Evolutionary conservation across 2,888 invertebrate genomes (phyloP).

Genomic region (Arge pagana): DNA sequence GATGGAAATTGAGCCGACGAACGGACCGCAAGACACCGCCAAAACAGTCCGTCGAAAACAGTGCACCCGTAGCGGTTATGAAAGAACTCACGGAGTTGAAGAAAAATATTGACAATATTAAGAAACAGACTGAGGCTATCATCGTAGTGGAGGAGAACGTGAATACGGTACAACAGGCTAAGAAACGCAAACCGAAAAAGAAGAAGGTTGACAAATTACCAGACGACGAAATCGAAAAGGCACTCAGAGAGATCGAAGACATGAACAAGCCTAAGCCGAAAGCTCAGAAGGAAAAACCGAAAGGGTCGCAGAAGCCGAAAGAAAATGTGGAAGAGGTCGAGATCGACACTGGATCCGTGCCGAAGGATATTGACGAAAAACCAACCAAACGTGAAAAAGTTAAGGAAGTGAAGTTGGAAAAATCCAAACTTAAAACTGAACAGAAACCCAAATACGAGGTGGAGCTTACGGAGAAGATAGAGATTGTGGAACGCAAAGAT

Average conservation of each 20-base stretch:
- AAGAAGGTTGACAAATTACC: conserved; percentile 41
- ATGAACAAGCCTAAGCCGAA: conserved; percentile 51
- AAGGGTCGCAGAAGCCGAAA: conserved; percentile 30
- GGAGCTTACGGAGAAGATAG: conserved; percentile 34
- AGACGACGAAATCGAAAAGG: conserved; percentile 59
- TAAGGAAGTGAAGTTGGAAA: conserved; percentile 56
- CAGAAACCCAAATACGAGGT: conserved; percentile 42
- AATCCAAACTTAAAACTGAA: conserved; percentile 25
- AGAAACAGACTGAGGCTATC: conserved; percentile 43
- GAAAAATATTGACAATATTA: conserved; percentile 40
- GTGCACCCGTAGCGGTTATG: conserved; percentile 21
- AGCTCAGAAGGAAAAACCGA: conserved; percentile 41
- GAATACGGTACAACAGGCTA: conserved; percentile 40
- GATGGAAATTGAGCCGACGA: conserved; percentile 18
- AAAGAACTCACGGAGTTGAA: conserved; percentile 38
- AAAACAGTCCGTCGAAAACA: conserved; percentile 32
- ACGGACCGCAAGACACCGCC: conserved; percentile 21
- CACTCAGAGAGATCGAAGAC: conserved; percentile 57
- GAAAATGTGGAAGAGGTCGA: conserved; percentile 22
- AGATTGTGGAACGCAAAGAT: conserved; percentile 36
- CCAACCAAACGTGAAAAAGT: conserved; percentile 58
- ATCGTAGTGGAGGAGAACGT: conserved; percentile 43
- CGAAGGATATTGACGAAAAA: conserved; percentile 19
- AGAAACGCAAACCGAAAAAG: conserved; percentile 45
- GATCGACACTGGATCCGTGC: conserved; percentile 1